These are phyloP conservation scores for Pituophis catenifer DNA, from an alignment of 2,113 vertebrate species.

Conservation along the genomic window DNA sequence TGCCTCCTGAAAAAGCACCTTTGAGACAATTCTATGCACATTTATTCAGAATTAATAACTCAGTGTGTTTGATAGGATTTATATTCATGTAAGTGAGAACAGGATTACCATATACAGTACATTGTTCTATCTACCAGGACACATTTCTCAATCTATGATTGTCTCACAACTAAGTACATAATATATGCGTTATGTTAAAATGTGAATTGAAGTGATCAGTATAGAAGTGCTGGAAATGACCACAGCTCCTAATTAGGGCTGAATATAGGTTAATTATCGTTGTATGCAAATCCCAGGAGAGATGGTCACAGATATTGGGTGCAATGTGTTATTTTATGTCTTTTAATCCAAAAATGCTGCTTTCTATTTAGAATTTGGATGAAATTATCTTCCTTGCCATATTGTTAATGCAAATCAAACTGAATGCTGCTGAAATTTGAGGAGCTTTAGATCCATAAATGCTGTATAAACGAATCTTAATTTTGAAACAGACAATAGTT, in stretches of 20 bases:
- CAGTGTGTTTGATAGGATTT: not conserved
- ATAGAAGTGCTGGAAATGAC: constrained; percentile 23
- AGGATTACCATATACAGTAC: not conserved
- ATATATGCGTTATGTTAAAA: not conserved
- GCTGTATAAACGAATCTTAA: not conserved
- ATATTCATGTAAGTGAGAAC: not conserved
- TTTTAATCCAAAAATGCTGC: constrained; percentile 28
- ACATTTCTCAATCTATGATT: not conserved
- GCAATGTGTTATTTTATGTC: constrained; percentile 53
- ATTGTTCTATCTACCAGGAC: not conserved
- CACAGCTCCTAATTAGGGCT: constrained; percentile 49
- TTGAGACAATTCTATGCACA: not conserved
- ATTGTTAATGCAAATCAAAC: constrained; percentile 45
- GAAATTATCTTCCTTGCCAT: constrained; percentile 52
- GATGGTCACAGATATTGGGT: constrained; percentile 35
- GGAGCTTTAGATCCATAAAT: constrained; percentile 50
- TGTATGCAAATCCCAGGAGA: constrained; percentile 58
- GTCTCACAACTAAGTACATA: not conserved
- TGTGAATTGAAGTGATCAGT: not conserved
- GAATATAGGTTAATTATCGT: constrained; percentile 58
- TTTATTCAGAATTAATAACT: not conserved
- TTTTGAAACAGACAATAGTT: not conserved
- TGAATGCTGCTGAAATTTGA: constrained; percentile 39
- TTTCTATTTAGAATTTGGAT: constrained; percentile 37
- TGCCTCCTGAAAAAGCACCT: too few species aligned